Evolutionary conservation across 2,888 invertebrate species (phyloP).

Genomic region (Boloria selene): DNA sequence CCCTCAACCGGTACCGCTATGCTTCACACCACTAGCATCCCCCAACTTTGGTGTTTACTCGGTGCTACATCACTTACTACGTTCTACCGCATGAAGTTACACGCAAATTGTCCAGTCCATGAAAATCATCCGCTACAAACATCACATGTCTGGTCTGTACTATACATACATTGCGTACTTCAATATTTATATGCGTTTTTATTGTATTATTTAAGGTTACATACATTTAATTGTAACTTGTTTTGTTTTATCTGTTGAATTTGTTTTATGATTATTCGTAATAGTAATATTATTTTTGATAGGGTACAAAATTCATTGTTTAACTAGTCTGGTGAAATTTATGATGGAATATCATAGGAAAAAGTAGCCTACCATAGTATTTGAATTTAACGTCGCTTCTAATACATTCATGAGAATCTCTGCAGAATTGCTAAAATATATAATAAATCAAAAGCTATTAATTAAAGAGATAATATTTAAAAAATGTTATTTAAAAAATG

Average conservation of each 20-base stretch:
- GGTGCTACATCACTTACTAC: constrained; percentile 68
- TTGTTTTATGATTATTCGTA: constrained; percentile 36
- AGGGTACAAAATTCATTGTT: constrained; percentile 73
- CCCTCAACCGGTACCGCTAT: constrained; percentile 55
- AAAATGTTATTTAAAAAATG: constrained; percentile 47
- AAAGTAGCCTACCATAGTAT: constrained; percentile 28
- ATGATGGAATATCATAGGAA: constrained; percentile 39
- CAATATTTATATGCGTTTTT: constrained; percentile 35
- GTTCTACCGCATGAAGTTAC: constrained; percentile 48
- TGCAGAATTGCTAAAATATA: constrained; percentile 46
- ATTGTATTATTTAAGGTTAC: constrained; percentile 34
- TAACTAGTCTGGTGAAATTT: constrained; percentile 62
- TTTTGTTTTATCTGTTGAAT: constrained; percentile 41
- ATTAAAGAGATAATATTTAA: constrained; percentile 22
- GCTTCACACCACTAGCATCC: constrained; percentile 51
- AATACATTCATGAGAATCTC: constrained; percentile 62
- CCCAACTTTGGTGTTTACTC: constrained; percentile 61
- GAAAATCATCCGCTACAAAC: constrained; percentile 42
- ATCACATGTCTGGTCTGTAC: constrained; percentile 10
- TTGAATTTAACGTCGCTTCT: constrained; percentile 33
- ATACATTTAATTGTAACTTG: constrained; percentile 27
- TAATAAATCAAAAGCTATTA: constrained; percentile 15
- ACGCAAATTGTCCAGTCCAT: constrained; percentile 41
- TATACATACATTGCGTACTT: constrained; percentile 38
- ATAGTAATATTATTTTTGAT: constrained; percentile 54